A percentile compares a stretch with the other conserved stretches of the same genome.
Conservation (phyloP, 2,113 vertebrate species). For the Chionodraco myersi region DNA sequence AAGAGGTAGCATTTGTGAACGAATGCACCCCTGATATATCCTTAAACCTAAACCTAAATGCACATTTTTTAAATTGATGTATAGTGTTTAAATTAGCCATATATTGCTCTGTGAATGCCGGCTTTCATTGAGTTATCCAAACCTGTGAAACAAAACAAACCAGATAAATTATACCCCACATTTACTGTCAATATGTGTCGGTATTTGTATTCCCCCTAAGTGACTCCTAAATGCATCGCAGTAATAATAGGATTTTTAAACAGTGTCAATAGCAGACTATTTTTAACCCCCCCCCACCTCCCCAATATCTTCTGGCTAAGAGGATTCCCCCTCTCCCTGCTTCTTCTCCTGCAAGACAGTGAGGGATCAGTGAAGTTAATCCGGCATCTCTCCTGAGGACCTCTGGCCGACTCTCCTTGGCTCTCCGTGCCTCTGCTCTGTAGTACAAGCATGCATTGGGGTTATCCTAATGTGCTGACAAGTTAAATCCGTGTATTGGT, state of each 20-base stretch:
- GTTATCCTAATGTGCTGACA: constrained; percentile 53
- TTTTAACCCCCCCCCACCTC: constrained; percentile 43
- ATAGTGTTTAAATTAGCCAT: too few species aligned
- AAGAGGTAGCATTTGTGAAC: neutral
- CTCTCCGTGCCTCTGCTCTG: constrained; percentile 17
- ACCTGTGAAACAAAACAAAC: constrained; percentile 5
- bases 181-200: accelerated
- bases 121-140: neutral
- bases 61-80: too few species aligned
- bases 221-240: neutral
- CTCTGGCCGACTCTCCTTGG: constrained; percentile 16
- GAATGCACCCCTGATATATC: neutral
- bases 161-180: neutral
- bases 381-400: constrained; percentile 35
- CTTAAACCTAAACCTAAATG: neutral
- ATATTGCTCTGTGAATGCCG: neutral
- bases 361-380: constrained; percentile 67
- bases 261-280: constrained; percentile 55
- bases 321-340: constrained; percentile 51
- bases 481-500: constrained; percentile 47
- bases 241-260: constrained; percentile 39
- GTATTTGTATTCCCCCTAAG: neutral
- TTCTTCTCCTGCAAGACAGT: constrained; percentile 30
- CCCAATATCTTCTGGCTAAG: constrained; percentile 60
- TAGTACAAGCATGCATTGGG: constrained; percentile 14